A percentile compares a stretch with the other conserved stretches of the same genome.
Evolutionary conservation across 2,113 vertebrate species (phyloP).

Genomic region (Psophia crepitans): DNA sequence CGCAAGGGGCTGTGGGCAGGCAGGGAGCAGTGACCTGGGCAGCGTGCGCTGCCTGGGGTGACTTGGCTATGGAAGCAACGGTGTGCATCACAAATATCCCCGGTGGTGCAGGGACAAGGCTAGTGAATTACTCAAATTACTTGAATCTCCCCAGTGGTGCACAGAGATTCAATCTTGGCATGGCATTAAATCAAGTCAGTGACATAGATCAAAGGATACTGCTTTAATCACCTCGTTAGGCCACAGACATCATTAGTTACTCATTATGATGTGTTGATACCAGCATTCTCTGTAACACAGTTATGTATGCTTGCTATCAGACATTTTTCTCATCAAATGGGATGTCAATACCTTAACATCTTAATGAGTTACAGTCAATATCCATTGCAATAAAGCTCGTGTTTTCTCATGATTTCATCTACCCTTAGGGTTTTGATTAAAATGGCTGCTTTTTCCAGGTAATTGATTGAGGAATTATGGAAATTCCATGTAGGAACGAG

Average conservation of each 20-base stretch:
- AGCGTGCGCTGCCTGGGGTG: accelerated
- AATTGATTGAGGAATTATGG: conserved; percentile 58
- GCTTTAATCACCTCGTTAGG: conserved; percentile 60
- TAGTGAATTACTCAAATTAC: conserved; percentile 41
- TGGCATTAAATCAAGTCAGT: conserved; percentile 53
- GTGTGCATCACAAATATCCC: background rate
- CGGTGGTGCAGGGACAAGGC: background rate
- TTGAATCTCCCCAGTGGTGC: conserved; percentile 25
- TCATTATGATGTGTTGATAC: conserved; percentile 68
- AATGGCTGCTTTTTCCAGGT: conserved; percentile 39
- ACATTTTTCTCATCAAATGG: conserved; percentile 58
- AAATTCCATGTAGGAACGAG: conserved; percentile 6
- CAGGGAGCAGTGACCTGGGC: background rate
- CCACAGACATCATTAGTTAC: conserved; percentile 64
- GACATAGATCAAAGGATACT: conserved; percentile 61
- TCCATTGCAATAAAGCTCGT: conserved; percentile 46
- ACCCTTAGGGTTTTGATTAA: conserved; percentile 66
- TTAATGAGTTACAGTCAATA: conserved; percentile 72
- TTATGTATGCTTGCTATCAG: conserved; percentile 53
- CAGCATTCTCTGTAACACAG: background rate
- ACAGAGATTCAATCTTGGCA: conserved; percentile 3
- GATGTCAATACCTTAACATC: conserved; percentile 65
- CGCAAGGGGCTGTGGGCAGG: background rate
- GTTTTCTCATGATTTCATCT: conserved; percentile 63
- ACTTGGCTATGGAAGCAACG: background rate